These are phyloP conservation scores for Stenolophus ochropezus DNA, from an alignment of 2,888 invertebrate genomes.

Conservation along the genomic window DNA sequence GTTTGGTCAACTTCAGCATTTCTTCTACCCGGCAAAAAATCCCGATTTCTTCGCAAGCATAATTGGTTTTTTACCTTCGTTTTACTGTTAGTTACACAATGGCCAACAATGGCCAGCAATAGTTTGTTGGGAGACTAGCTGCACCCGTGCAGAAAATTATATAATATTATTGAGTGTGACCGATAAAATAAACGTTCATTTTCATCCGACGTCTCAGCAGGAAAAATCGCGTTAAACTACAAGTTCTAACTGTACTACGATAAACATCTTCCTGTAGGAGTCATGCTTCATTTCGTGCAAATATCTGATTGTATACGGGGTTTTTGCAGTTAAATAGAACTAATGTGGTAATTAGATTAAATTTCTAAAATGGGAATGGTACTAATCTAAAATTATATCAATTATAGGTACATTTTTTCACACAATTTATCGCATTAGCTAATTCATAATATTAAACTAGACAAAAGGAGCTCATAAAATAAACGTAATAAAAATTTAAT, in stretches of 20 bases:
- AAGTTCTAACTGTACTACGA: not conserved
- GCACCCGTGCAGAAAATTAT: slow-evolving; percentile 31
- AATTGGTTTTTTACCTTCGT: slow-evolving; percentile 11
- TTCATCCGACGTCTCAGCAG: slow-evolving; percentile 6
- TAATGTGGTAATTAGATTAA: too few species aligned
- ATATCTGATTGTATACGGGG: too few species aligned
- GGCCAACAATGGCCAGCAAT: slow-evolving; percentile 7
- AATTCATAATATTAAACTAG: too few species aligned
- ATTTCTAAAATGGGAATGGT: too few species aligned
- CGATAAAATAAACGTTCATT: slow-evolving; percentile 35
- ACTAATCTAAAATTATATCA: too few species aligned
- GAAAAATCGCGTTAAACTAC: slow-evolving; percentile 10
- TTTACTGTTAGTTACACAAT: slow-evolving; percentile 8
- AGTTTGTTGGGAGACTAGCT: slow-evolving; percentile 2
- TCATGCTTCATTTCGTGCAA: too few species aligned
- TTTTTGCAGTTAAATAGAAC: too few species aligned
- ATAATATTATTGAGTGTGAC: slow-evolving; percentile 37
- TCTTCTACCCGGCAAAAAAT: not conserved
- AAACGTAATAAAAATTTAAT: too few species aligned
- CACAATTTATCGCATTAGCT: too few species aligned
- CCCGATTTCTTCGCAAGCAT: slow-evolving; percentile 19
- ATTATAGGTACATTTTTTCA: too few species aligned
- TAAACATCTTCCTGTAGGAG: not conserved
- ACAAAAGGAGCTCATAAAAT: too few species aligned
- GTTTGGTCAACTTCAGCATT: not conserved